Evolutionary conservation across 2,888 invertebrate genomes (phyloP).

Genomic region (Calameuta idolon): DNA sequence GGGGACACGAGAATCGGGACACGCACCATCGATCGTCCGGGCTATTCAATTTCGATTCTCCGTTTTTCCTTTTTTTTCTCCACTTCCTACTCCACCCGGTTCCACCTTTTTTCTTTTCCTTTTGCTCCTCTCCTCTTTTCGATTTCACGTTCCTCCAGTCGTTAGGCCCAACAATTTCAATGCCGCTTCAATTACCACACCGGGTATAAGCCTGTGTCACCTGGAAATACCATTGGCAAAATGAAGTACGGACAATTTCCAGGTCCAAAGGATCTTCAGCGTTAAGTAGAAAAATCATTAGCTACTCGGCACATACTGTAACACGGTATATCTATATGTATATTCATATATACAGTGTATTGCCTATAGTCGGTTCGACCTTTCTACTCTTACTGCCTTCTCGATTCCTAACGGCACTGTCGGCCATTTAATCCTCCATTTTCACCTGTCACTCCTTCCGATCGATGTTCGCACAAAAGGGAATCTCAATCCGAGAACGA

Average conservation of each 20-base stretch:
- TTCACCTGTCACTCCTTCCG: conserved; percentile 53
- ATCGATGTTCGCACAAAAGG: conserved; percentile 51
- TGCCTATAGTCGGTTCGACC: neutral
- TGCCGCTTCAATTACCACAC: neutral
- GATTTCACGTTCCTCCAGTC: neutral
- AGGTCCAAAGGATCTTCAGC: too few species aligned
- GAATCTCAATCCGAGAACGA: conserved; percentile 42
- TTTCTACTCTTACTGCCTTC: neutral
- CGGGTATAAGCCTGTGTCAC: neutral
- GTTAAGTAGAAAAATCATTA: too few species aligned
- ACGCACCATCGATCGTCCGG: conserved; percentile 10
- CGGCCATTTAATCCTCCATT: conserved; percentile 52
- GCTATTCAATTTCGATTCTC: conserved; percentile 9
- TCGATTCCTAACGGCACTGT: neutral
- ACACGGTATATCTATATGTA: neutral
- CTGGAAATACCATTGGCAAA: neutral
- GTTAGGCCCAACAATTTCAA: neutral
- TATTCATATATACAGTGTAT: neutral
- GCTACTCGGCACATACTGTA: neutral
- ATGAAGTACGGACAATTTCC: neutral
- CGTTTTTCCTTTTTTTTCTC: conserved; percentile 4
- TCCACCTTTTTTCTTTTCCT: neutral
- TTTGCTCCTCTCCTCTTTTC: neutral
- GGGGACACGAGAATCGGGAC: conserved; percentile 18
- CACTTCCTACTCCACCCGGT: neutral